Base-by-base conservation (phyloP, 1,140 invertebrate genomes). In the Anastrepha obliqua region DNA sequence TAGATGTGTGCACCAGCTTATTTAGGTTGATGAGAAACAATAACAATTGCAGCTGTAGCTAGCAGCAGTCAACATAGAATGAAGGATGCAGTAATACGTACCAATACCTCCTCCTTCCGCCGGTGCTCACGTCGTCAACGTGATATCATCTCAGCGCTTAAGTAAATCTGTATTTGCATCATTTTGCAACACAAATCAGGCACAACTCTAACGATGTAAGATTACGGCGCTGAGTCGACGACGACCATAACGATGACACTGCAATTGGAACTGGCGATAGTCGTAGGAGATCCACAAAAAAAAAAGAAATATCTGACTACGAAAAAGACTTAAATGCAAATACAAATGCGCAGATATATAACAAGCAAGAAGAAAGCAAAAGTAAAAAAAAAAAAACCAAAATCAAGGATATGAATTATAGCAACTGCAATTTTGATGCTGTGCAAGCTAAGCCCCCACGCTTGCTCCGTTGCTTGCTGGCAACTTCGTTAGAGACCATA, bases 131-230 rank as follows among this genome's bases (percentile, higher is more conserved):
- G 39, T 74, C 42, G 13, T 17, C 42, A 44, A 17, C 17, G 67
- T 44, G 42, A 44, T 47, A 74, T 55, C 8, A n/a, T 8, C n/a
- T 8, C 47, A 81, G 47, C 74, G 47, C 42, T 81, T 81, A 81
- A 81, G 6, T 9, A 81, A 81, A 81, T 81, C 74, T 81, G 47
- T 47, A 55, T 81, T 55, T 81, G 47, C 74, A 81, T 81, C 74
- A 81, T 81, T 81, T 81, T 81, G 74, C 74, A 81, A 81, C 47
- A 81, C 74, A 81, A 81, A 81, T 81, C 74, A 81, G 74, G 47
- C 74, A 55, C 44, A 55, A 81, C 47, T 17, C 70, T 81, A 81
- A 81, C 74, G 74, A 81, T 58, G 74, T 81, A n/a, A 42, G 47
- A 20, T 81, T 13, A 81, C 15, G 74, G n/a, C n/a, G 60, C n/a